A percentile compares a stretch with the other conserved stretches of the same genome.
Evolutionary conservation across 2,888 invertebrate species (phyloP).

Genomic region (Physocephala rufipes): DNA sequence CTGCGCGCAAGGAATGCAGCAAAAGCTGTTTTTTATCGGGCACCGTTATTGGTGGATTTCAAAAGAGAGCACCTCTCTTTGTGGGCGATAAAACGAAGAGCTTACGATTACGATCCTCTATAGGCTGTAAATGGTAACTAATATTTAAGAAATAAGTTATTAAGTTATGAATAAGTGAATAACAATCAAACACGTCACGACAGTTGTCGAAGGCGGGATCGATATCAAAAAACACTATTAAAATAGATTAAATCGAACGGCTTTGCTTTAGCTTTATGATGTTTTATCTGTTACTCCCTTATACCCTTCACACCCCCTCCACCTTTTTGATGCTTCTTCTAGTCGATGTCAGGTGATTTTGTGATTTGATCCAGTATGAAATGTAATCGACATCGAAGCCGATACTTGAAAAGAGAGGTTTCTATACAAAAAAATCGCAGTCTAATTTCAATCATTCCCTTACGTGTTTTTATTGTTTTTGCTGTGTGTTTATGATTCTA

Average conservation of each 20-base stretch:
- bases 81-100: too few relatives aligned
- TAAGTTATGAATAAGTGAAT: slow-evolving; percentile 2
- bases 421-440: too few relatives aligned
- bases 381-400: slow-evolving; percentile 16
- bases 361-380: too few relatives aligned
- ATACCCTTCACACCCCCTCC: neutral
- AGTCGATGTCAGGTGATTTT: too few relatives aligned
- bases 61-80: too few relatives aligned
- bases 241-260: neutral
- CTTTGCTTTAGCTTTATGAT: slow-evolving; percentile 1
- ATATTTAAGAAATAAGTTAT: neutral
- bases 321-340: neutral
- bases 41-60: too few relatives aligned
- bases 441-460: too few relatives aligned
- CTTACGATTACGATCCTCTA: too few relatives aligned
- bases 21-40: neutral
- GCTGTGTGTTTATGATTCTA: too few relatives aligned
- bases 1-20: neutral
- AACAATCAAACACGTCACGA: neutral
- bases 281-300: neutral
- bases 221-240: neutral
- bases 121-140: neutral
- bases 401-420: too few relatives aligned
- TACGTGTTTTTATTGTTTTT: too few relatives aligned
- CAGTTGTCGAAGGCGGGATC: too few relatives aligned